phyloP scores from a whole-genome alignment of 2,113 vertebrate genomes.

The Merops nubicus region DNA sequence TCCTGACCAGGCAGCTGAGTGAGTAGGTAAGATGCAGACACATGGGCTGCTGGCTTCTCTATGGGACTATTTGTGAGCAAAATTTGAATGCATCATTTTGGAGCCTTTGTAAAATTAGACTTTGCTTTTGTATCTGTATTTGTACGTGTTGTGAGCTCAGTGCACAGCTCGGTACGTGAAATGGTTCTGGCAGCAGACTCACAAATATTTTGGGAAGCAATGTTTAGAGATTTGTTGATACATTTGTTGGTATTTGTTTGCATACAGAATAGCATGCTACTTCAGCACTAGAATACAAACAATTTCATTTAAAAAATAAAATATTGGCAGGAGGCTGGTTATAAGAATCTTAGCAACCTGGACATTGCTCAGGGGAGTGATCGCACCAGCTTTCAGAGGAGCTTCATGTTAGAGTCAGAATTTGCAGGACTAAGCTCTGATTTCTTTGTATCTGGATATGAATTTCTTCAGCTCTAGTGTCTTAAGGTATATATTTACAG shows the following conservation, averaged over 20 bases:
- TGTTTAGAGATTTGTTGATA: constrained; percentile 11
- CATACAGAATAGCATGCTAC: neutral
- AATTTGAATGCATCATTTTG: neutral
- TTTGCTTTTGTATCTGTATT: neutral
- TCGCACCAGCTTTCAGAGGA: neutral
- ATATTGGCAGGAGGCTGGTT: neutral
- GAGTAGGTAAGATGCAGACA: neutral
- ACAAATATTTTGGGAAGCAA: constrained; percentile 7
- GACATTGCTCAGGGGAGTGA: neutral
- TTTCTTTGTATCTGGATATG: neutral
- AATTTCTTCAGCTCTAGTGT: neutral
- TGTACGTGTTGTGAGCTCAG: neutral
- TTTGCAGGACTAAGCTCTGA: neutral
- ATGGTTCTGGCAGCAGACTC: neutral
- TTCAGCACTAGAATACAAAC: neutral
- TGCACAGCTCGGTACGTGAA: neutral
- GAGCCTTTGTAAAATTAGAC: neutral
- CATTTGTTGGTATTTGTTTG: constrained; percentile 8
- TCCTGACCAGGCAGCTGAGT: neutral
- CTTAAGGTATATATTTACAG: neutral
- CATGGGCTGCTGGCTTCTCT: neutral
- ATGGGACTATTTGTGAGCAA: neutral
- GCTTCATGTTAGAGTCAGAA: neutral
- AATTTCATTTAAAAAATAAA: neutral
- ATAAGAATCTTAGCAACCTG: neutral